Conservation (phyloP, 2,888 invertebrate species). For the Noctua comes region DNA sequence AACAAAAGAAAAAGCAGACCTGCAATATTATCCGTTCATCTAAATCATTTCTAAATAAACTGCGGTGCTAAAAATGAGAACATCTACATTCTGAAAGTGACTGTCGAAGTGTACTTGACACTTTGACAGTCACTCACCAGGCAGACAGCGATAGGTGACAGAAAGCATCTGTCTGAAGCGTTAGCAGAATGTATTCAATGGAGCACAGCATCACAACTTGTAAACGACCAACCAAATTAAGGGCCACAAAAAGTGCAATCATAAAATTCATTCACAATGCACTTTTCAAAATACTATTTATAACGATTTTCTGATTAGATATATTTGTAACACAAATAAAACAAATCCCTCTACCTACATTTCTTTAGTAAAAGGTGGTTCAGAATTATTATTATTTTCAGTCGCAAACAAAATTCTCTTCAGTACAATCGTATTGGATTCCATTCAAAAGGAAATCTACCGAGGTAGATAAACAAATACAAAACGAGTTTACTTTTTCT, state of each 20-base stretch:
- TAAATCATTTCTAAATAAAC: not conserved
- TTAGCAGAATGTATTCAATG: not conserved
- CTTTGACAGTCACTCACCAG: no score
- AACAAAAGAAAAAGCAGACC: not conserved
- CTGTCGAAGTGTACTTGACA: no score
- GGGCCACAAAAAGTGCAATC: not conserved
- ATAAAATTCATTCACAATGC: not conserved
- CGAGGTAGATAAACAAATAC: conserved; percentile 53
- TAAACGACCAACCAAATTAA: not conserved
- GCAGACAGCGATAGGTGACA: not conserved
- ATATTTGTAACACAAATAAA: conserved; percentile 5
- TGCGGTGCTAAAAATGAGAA: not conserved
- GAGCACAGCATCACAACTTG: not conserved
- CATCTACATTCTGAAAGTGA: not conserved
- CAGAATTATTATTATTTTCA: conserved; percentile 32
- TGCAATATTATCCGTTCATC: not conserved
- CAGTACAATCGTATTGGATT: conserved; percentile 48
- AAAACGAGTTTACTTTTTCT: conserved; percentile 47
- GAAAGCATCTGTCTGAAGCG: not conserved
- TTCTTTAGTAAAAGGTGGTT: not conserved
- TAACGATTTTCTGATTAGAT: not conserved
- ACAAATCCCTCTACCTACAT: not conserved
- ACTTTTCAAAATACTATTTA: conserved; percentile 3
- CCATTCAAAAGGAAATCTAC: conserved; percentile 51
- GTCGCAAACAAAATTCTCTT: conserved; percentile 24